Conservation (phyloP, 2,113 vertebrate species). For the Hypanus sabinus region DNA sequence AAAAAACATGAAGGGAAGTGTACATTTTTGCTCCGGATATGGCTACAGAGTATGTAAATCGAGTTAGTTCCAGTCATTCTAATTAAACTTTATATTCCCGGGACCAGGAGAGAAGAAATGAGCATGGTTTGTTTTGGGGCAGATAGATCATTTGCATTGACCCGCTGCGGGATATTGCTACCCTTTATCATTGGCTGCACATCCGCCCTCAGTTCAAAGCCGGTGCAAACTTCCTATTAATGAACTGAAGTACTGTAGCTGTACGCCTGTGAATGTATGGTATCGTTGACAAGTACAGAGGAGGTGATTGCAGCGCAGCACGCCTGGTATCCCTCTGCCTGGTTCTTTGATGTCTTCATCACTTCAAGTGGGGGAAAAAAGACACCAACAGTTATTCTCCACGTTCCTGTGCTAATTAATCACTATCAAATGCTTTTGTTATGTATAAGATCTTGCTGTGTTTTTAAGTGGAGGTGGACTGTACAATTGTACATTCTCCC, state of each 20-base stretch:
- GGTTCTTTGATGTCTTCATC: neutral
- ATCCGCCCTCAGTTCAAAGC: neutral
- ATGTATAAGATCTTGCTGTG: neutral
- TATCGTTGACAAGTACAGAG: neutral
- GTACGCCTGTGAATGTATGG: neutral
- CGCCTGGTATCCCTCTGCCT: neutral
- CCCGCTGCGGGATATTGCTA: neutral
- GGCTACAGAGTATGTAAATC: neutral
- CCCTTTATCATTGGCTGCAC: neutral
- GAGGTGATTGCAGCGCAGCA: neutral
- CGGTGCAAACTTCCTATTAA: constrained; percentile 4
- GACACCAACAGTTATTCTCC: neutral
- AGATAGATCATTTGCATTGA: neutral
- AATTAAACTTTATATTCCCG: neutral
- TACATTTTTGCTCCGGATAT: neutral
- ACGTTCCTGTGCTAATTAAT: neutral
- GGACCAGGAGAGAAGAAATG: neutral
- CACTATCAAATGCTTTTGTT: too few relatives aligned
- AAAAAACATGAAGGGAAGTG: neutral
- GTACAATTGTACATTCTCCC: neutral
- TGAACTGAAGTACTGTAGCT: too few relatives aligned
- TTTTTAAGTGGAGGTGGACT: neutral
- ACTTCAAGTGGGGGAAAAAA: neutral
- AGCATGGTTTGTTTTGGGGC: neutral
- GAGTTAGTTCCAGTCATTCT: neutral